Base-by-base conservation (phyloP, 1,140 invertebrate species). In the Stegodyphus dumicola region DNA sequence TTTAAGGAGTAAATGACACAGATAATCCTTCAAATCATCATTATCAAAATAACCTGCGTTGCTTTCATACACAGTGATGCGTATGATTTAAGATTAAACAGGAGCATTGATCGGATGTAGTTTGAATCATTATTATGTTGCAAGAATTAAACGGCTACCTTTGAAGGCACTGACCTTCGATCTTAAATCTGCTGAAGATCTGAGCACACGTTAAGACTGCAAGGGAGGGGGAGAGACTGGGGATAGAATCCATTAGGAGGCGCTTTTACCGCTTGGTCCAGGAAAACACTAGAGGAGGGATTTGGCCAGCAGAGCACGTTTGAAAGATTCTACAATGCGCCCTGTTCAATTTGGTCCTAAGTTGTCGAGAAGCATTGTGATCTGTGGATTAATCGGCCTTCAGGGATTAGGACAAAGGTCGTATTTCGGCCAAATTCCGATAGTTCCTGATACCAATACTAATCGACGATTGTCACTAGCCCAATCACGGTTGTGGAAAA, bases 351-450 rank as follows among this genome's bases (percentile, higher is more conserved):
- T 81, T 81, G 51, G 51, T 51, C 54, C 48, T 81, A 81, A 81
- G 79, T 81, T 81, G 54, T 33, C 70, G 79, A 81, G 48, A 74
- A 74, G 70, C 79, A 81, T 74, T 81, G 79, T 74, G 79, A 81
- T 81, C 69, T 60, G 53, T 64, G 79, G 79, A 81, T 81, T 81
- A 81, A 81, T 81, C 18, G 79, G 17, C 79, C 79, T 69, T n/a
- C 48, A 49, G 79, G 79, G 79, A 74, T 81, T 81, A 56, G 54
- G 54, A 65, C 69, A 51, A 53, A 53, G 70, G 53, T 79, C 69
- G 79, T 60, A 64, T 81, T 81, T 74, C 70, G 79, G 79, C 79
- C n/a, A 15, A 48, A 18, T 69, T 69, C 9, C 66, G 66, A 69
- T 15, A 17, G 74, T 17, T 15, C 74, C 66, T n/a, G 77, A 81